These are phyloP conservation scores for Boulengeromyrus knoepffleri DNA, from an alignment of 2,113 vertebrate genomes.

Conservation along the genomic window DNA sequence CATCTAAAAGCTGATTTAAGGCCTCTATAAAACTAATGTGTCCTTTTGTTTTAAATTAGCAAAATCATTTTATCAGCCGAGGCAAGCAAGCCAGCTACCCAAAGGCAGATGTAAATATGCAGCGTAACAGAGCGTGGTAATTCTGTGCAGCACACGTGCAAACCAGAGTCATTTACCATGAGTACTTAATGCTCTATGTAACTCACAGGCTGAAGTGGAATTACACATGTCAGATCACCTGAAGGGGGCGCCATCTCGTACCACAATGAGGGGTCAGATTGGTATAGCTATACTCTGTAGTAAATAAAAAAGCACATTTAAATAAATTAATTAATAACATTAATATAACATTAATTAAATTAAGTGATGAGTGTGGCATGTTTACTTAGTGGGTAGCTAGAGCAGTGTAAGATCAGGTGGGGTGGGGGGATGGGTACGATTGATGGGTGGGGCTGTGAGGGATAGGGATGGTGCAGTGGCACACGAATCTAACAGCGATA, in stretches of 20 bases:
- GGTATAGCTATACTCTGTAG: neutral
- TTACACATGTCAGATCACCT: neutral
- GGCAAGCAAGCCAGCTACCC: neutral
- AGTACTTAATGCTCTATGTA: neutral
- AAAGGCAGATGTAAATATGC: neutral
- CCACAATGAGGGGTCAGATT: neutral
- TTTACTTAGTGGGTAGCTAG: neutral
- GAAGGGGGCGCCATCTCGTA: neutral
- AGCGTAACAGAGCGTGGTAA: neutral
- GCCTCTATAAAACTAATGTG: neutral
- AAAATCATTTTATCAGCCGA: neutral
- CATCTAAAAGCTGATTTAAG: neutral
- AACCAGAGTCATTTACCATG: neutral
- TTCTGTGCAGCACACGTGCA: neutral
- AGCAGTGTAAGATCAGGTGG: neutral
- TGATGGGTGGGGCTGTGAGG: neutral
- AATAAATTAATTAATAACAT: neutral
- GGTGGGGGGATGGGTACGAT: neutral
- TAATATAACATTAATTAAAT: neutral
- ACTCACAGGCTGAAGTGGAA: neutral
- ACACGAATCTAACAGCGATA: neutral
- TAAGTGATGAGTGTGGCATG: neutral
- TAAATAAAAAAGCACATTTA: neutral
- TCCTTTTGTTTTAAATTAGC: slow-evolving; percentile 4
- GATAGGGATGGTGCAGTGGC: neutral